phyloP scores from a whole-genome alignment of 2,888 invertebrate species.

The Metacarcinus magister region DNA sequence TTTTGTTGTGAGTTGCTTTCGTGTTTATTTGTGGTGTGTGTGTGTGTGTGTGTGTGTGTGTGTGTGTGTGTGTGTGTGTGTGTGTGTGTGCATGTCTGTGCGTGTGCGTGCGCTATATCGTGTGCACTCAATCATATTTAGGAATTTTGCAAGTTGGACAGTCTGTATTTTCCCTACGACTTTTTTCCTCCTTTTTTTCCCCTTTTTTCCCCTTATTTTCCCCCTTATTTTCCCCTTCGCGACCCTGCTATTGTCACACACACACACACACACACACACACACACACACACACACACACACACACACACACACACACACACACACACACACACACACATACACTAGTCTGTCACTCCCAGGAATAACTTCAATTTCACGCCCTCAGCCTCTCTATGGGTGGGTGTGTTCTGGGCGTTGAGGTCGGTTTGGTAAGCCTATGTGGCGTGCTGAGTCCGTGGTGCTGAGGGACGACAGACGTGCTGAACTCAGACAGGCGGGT shows the following conservation, averaged over 20 bases:
- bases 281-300: slow-evolving; percentile 26
- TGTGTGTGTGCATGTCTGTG: background rate
- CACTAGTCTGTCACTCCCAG: slow-evolving; percentile 22
- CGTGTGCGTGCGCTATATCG: background rate
- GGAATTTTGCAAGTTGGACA: background rate
- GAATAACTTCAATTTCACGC: slow-evolving; percentile 21
- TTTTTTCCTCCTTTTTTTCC: background rate
- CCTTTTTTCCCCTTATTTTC: too few species aligned
- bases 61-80: background rate
- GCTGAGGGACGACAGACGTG: background rate
- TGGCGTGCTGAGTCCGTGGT: background rate
- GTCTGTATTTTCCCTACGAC: background rate
- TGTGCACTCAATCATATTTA: background rate
- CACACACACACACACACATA: slow-evolving; percentile 15
- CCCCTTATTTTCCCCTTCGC: background rate
- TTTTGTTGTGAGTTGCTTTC: background rate
- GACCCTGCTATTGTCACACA: background rate
- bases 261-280: slow-evolving; percentile 26
- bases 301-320: background rate
- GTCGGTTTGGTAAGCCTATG: background rate
- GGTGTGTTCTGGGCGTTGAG: background rate
- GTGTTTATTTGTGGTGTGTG: too few species aligned
- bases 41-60: too few species aligned
- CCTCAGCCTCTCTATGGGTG: background rate
- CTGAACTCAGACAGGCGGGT: background rate